A percentile compares a stretch with the other conserved stretches of the same genome.
These are phyloP conservation scores for Enteromius afrohamiltoni DNA, from an alignment of 2,797 vertebrate species.

Conservation along the genomic window DNA sequence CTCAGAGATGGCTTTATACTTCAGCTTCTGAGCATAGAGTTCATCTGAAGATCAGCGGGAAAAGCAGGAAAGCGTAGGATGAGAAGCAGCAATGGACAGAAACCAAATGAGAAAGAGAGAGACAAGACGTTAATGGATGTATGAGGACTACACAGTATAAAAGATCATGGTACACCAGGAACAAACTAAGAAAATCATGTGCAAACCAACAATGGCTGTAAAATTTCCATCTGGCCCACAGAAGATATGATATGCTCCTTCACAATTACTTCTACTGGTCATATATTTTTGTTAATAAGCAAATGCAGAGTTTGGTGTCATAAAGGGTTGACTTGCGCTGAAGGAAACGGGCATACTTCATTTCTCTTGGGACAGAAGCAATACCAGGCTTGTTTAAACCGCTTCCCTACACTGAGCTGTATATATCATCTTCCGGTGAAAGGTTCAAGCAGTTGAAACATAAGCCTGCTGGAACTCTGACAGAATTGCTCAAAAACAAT, in stretches of 20 bases:
- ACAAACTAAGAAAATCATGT: slow-evolving; percentile 24
- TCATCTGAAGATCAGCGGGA: slow-evolving; percentile 81
- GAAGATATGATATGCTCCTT: slow-evolving; percentile 40
- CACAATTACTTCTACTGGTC: slow-evolving; percentile 10
- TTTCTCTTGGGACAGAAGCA: slow-evolving; percentile 30
- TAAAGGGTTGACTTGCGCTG: slow-evolving; percentile 19
- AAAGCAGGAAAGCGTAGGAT: slow-evolving; percentile 69
- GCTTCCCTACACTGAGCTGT: slow-evolving; percentile 41
- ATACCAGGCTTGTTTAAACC: slow-evolving; percentile 17
- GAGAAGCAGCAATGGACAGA: slow-evolving; percentile 49
- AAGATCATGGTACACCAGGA: slow-evolving; percentile 13
- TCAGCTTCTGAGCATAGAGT: slow-evolving; percentile 94
- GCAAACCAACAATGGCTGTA: neutral
- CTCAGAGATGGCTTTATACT: slow-evolving; percentile 95
- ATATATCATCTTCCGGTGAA: slow-evolving; percentile 42
- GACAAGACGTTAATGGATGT: slow-evolving; percentile 62
- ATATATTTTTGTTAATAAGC: slow-evolving; percentile 27
- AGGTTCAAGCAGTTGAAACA: slow-evolving; percentile 36
- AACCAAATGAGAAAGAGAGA: slow-evolving; percentile 55
- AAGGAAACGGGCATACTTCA: slow-evolving; percentile 37
- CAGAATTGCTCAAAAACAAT: slow-evolving; percentile 40
- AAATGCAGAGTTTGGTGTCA: slow-evolving; percentile 15
- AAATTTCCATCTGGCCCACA: slow-evolving; percentile 35
- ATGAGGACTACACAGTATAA: slow-evolving; percentile 63
- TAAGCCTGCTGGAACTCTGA: slow-evolving; percentile 25